A percentile compares a stretch with the other conserved stretches of the same genome.
These are phyloP conservation scores for Probaryconus sp. DNA, from an alignment of 1,140 invertebrate genomes.

Conservation along the genomic window DNA sequence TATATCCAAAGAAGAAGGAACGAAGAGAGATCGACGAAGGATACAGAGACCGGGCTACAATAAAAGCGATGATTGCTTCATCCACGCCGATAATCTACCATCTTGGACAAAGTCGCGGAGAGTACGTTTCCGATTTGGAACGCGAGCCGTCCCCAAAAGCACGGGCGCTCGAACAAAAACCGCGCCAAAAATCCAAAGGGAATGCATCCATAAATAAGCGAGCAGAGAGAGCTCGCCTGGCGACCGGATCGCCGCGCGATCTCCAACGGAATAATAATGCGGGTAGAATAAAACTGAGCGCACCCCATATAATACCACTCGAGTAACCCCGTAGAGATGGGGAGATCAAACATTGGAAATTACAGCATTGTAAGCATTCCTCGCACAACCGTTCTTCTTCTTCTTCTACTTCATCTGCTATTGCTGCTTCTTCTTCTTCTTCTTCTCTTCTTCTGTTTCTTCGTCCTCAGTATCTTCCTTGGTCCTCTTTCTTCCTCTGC, in stretches of 20 bases:
- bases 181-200: constrained; percentile 63
- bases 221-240: constrained; percentile 47
- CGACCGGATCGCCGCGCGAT: constrained; percentile 68
- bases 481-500: constrained; percentile 14
- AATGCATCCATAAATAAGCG: constrained; percentile 76
- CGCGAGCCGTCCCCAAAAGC: constrained; percentile 40
- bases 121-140: constrained; percentile 12
- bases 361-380: constrained; percentile 76
- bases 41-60: no score
- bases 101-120: constrained; percentile 6
- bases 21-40: no score
- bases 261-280: constrained; percentile 77
- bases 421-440: constrained; percentile 33
- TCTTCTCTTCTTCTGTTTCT: constrained; percentile 31
- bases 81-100: constrained; percentile 15
- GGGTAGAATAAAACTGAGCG: constrained; percentile 72
- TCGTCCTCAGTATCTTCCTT: no score
- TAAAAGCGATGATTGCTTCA: constrained; percentile 10
- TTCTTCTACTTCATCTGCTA: constrained; percentile 16
- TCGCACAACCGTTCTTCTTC: constrained; percentile 65
- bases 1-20: no score
- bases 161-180: constrained; percentile 32
- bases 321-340: constrained; percentile 71
- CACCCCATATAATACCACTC: constrained; percentile 69
- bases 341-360: constrained; percentile 76